Evolutionary conservation across 2,888 invertebrate genomes (phyloP).

Genomic region (Nymphalis c-album): DNA sequence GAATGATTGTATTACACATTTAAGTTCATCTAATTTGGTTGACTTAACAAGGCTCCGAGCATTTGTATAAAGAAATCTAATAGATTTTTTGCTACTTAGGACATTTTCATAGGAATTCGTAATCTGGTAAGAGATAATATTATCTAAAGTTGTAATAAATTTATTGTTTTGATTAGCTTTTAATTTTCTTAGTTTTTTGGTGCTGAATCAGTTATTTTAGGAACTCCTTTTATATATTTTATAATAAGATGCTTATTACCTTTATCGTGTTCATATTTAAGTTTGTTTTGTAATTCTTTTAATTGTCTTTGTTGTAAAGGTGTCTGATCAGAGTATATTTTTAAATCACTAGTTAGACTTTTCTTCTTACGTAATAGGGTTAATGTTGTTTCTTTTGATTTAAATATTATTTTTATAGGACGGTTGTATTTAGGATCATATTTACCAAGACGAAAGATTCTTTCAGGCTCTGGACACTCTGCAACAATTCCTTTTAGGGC

Average conservation of each 20-base stretch:
- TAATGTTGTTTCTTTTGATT: neutral
- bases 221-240: neutral
- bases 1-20: slow-evolving; percentile 1
- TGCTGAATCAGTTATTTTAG: too few relatives aligned
- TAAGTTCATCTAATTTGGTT: slow-evolving; percentile 3
- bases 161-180: too few relatives aligned
- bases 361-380: too few relatives aligned
- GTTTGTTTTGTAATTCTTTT: neutral
- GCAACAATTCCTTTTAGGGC: neutral
- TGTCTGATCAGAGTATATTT: neutral
- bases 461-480: neutral
- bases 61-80: slow-evolving; percentile 4
- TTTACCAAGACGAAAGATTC: neutral
- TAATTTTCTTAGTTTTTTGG: too few relatives aligned
- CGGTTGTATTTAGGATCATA: slow-evolving; percentile 1
- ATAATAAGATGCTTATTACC: neutral
- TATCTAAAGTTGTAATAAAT: too few relatives aligned
- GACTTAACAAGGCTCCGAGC: slow-evolving; percentile 1
- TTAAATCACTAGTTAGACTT: neutral
- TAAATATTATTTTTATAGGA: neutral
- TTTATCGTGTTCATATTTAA: neutral
- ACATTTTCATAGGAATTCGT: neutral
- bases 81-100: neutral
- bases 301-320: neutral
- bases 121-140: neutral